These are phyloP conservation scores for Hippoglossus hippoglossus DNA, from an alignment of 2,797 vertebrate genomes.

Conservation along the genomic window DNA sequence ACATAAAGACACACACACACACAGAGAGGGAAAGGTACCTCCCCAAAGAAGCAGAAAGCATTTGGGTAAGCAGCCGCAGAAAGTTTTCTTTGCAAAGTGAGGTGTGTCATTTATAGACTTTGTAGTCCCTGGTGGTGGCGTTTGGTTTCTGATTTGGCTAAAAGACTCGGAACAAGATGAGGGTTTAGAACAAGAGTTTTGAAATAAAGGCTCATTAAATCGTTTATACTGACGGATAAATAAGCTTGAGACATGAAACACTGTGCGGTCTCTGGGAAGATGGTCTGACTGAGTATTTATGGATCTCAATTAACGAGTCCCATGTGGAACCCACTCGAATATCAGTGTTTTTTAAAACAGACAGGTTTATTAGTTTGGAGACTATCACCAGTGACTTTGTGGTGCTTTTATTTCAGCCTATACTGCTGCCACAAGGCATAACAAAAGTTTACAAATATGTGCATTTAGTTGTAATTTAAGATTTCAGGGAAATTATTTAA, in stretches of 20 bases:
- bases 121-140: slow-evolving; percentile 36
- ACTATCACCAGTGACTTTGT: neutral
- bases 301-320: slow-evolving; percentile 56
- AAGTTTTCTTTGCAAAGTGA: slow-evolving; percentile 45
- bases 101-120: slow-evolving; percentile 27
- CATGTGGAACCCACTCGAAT: slow-evolving; percentile 26
- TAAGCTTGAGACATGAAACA: slow-evolving; percentile 19
- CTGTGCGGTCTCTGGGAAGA: slow-evolving; percentile 7
- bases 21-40: slow-evolving; percentile 13
- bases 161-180: slow-evolving; percentile 26
- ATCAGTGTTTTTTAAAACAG: slow-evolving; percentile 3
- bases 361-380: slow-evolving; percentile 26
- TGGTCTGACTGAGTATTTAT: slow-evolving; percentile 18
- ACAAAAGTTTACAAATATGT: neutral
- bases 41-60: slow-evolving; percentile 1
- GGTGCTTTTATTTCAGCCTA: neutral
- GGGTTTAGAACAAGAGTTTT: slow-evolving; percentile 23
- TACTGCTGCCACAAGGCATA: neutral
- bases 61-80: slow-evolving; percentile 41
- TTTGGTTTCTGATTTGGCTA: slow-evolving; percentile 31
- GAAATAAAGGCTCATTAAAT: slow-evolving; percentile 50
- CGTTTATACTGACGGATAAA: slow-evolving; percentile 14
- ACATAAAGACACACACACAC: neutral
- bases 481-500: too few species aligned
- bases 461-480: neutral